Base-by-base conservation (phyloP, 1,140 invertebrate species). In the Archegozetes longisetosus region DNA sequence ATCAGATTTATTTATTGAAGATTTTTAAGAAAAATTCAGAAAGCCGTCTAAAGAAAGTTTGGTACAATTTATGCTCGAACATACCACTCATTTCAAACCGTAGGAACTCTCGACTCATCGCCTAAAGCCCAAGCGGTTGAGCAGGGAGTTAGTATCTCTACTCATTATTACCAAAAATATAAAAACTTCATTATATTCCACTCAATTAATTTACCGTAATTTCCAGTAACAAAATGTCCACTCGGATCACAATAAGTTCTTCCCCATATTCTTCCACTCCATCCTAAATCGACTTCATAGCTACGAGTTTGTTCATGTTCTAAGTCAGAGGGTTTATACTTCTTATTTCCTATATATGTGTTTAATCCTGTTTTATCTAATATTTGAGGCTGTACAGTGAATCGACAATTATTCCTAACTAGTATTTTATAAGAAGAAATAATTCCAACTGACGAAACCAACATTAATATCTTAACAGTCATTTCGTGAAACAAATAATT, bases 221-320 rank as follows among this genome's bases (percentile, higher is more conserved):
- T 70, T 4, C 73, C 73, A 25, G 73, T 74, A 50, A 68, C 61
- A 62, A 73, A 74, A 50, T 61, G 52, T 1, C 67, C 68, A 23
- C 20, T 9, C 6, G 52, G 53, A 53, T 70, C 62, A 61, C 74
- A 75, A 60, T 69, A 69, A 2, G 73, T 75, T 51, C 73, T 67
- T 6, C 68, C 68, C 73, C 73, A 75, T 58, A 74, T 53, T 23
- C 69, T 47, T 13, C 69, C 69, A 27, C 64, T 62, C 63, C 66
- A 68, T 1, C 62, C 57, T 32, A 68, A 28, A 54, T 20, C 20
- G 20, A 55, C 53, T 9, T 46, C 13, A 26, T 29, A 55, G 6
- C 20, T 25, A 9, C n/a, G 26, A 28, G 53, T 55, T 4, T 55
- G 53, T 12, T 55, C 66, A 62, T 74, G 75, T 53, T 72, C 71